Base-by-base conservation (phyloP, 2,113 vertebrate genomes). In the Elgaria multicarinata region DNA sequence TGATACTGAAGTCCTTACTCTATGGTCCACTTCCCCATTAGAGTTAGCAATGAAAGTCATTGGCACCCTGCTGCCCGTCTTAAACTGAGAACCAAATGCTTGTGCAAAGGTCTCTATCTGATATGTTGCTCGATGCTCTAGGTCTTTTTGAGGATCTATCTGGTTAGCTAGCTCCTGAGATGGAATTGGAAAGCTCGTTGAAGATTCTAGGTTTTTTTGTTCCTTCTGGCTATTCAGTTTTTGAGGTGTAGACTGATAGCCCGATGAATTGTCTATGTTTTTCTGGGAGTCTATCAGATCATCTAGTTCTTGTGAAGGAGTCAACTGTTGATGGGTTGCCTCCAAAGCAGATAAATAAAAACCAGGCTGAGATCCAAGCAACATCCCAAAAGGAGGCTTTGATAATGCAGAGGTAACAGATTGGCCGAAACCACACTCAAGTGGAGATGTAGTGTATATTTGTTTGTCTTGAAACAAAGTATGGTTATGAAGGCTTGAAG, bases 51-150 rank as follows among this genome's bases (percentile, higher is more conserved):
- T 97, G 93, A 99, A 99, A 96, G 98, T 97, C 96, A 99, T 98
- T 95, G 99, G 98, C 97, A 99, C 99, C 96, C 98, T 98, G 96
- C 98, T 98, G 94, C 99, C 99, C 95, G 98, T 98, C 97, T 99
- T 99, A 96, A 99, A 99, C 97, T 99, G 99, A 97, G 99, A 99
- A 95, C 99, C 99, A 82, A 99, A 99, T 84, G 99, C 99, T 97
- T 99, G 99, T 97, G 99, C 99, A 92, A 99, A 99, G 98, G 99
- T 99, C 98, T 99, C 99, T 18, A 99, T 99, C 98, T 99, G 99
- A 98, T 99, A 99, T 0, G 98, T 98, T 95, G 98, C 97, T 97
- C 98, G 97, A 94, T 97, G 97, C 95, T 98, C 97, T 94, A 98
- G 92, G 93, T 99, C 98, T 95, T 99, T 99, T 94, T 98, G 98